Evolutionary conservation across 2,888 invertebrate species (phyloP).

Genomic region (Drosophila kuntzei): DNA sequence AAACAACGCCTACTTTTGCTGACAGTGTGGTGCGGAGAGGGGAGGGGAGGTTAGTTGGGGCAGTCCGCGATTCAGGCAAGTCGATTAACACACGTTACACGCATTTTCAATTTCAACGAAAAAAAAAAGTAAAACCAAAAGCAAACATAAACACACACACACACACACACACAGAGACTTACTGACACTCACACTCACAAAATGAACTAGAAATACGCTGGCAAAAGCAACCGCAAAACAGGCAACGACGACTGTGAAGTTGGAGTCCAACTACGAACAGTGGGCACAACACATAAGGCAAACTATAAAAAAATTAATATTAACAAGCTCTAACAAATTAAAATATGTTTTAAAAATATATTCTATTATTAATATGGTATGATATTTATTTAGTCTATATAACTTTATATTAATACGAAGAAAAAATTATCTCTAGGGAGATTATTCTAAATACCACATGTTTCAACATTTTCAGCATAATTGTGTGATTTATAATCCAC

Average conservation of each 20-base stretch:
- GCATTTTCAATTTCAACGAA: slow-evolving; percentile 55
- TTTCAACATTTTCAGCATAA: background rate
- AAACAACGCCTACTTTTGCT: slow-evolving; percentile 25
- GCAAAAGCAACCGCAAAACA: slow-evolving; percentile 55
- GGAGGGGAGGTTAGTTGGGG: slow-evolving; percentile 28
- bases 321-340: background rate
- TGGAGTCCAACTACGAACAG: slow-evolving; percentile 38
- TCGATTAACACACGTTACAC: slow-evolving; percentile 46
- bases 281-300: slow-evolving; percentile 8
- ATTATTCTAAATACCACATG: too few relatives aligned
- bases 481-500: slow-evolving; percentile 3
- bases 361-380: background rate
- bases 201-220: slow-evolving; percentile 56
- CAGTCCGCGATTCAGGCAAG: slow-evolving; percentile 35
- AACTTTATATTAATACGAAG: background rate
- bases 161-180: background rate
- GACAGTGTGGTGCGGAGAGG: slow-evolving; percentile 10
- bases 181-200: slow-evolving; percentile 5
- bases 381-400: too few relatives aligned
- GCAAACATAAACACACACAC: slow-evolving; percentile 27
- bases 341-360: background rate
- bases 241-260: slow-evolving; percentile 44
- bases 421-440: background rate
- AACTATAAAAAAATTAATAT: background rate
- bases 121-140: slow-evolving; percentile 42